Base-by-base conservation (phyloP, 2,888 invertebrate genomes). In the Rotaria sp. region DNA sequence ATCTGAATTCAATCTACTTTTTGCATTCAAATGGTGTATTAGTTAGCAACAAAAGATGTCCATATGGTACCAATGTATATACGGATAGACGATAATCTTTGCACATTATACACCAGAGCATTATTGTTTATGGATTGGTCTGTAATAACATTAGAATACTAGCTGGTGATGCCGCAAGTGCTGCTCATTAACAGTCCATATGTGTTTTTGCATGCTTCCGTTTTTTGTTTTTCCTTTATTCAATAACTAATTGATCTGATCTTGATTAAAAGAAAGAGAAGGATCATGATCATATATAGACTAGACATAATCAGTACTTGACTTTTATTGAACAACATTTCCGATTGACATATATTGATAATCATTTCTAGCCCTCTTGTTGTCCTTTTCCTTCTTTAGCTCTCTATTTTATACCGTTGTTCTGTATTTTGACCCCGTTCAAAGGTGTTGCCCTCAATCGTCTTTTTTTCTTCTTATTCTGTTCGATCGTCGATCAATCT, bases 401-500 rank as follows among this genome's bases (percentile, higher is more conserved):
- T 5, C 35, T 35, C 35, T 59, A 11, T n/a, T 59, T 30, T 26
- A 15, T 67, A 67, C 35, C 15, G 35, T 67, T 67, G 67, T 67
- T 67, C 67, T 67, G 67, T 67, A 35, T 67, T 67, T 18, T 67
- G 67, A 67, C 67, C 67, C 67, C 67, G 67, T 5, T 67, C 67
- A 15, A 67, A 67, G 67, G 67, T 67, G 67, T 67, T 67, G 67
- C 67, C 67, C 67, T 67, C 67, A 35, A 67, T 67, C 67, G 67
- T 67, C 67, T 35, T 35, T 67, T 35, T 67, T 67, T 52, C 13
- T 30, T 59, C 67, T 30, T 67, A 18, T 26, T 67, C 67, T 67
- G 67, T 67, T 21, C 67, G 67, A 67, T 67, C 35, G 67, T 67
- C 35, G 67, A 38, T 67, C 67, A 67, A 67, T 67, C 67, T 67